phyloP scores from a whole-genome alignment of 64 coral and sea anemone genomes.

The Trachythela sp. region DNA sequence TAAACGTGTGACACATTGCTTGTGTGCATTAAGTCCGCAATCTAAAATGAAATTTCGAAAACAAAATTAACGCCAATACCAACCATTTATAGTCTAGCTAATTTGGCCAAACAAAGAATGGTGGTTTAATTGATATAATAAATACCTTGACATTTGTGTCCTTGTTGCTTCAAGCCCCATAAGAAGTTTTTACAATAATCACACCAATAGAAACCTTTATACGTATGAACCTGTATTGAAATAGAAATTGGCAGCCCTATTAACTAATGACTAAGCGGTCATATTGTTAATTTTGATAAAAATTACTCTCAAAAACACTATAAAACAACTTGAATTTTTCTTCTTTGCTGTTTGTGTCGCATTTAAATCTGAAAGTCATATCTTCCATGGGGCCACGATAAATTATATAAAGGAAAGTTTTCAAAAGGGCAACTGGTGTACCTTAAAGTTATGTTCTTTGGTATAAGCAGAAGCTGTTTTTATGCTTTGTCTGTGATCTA shows the following conservation, averaged over 20 bases:
- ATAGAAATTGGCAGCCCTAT: background rate
- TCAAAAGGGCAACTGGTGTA: background rate
- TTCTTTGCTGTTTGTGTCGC: too few species aligned
- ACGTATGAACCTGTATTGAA: constrained; percentile 59
- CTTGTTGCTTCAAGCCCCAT: constrained; percentile 90
- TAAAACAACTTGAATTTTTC: too few species aligned
- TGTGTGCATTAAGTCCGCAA: constrained; percentile 94
- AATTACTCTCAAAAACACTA: too few species aligned
- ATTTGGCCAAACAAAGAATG: too few species aligned
- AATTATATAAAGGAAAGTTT: too few species aligned
- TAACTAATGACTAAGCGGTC: too few species aligned
- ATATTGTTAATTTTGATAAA: too few species aligned
- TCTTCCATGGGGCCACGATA: too few species aligned
- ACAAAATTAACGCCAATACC: background rate
- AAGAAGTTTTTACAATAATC: constrained; percentile 95
- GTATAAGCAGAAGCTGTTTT: constrained; percentile 62
- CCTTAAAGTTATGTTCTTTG: constrained; percentile 97
- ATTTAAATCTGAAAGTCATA: too few species aligned
- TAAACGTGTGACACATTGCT: constrained; percentile 62
- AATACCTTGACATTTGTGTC: constrained; percentile 90
- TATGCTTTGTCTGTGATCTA: constrained; percentile 69
- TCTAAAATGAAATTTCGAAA: constrained; percentile 28
- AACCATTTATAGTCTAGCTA: background rate
- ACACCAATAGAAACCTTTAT: constrained; percentile 94
- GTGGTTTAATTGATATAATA: background rate